Evolutionary conservation across 2,888 invertebrate species (phyloP), one percentile per base, ranked within the genome.

Genomic region (Nemotelus nigrinus): DNA sequence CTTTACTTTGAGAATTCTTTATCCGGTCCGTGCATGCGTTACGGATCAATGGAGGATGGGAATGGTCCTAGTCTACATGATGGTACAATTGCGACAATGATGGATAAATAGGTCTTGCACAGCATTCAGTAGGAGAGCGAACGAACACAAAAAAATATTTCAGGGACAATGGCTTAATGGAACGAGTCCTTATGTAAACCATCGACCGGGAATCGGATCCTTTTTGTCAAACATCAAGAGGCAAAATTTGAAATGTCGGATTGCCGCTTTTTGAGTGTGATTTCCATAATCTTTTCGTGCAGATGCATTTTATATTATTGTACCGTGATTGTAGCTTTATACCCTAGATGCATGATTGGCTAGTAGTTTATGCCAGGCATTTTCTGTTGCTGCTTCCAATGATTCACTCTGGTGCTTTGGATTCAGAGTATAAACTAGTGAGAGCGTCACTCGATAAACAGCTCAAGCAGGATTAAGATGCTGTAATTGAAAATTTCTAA

Each of bases 91-190:
- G 70, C 70, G 70, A 70, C 70, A 70, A 70, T 70, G 70, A 70
- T 70, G 70, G 55, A 55, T 68, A 53, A 53, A 70, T 53, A 55
- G 43, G 70, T 43, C 39, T 63, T 63, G 63, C 63, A 63, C 39
- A 2, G 63, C 25, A 57, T 57, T 57, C n/a, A 57, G 57, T 8
- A 25, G 47, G 50, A 7, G 47, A 47, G 48, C 57, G 53, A 55
- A 39, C n/a, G 47, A 7, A 72, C 44, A 72, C 44, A 72, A 72
- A 72, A 43, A 6, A 10, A 47, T 6, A 10, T 72, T 47, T 45
- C 44, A 48, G 58, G 71, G 71, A 72, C 45, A 72, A 72, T 72
- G 71, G 71, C 71, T 57, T 72, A 72, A 72, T 72, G 71, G 57
- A 72, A 58, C 45, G 43, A 72, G 71, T 58, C 58, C 58, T 72